phyloP scores from a whole-genome alignment of 2,113 vertebrate species.

The Pantherophis guttatus region DNA sequence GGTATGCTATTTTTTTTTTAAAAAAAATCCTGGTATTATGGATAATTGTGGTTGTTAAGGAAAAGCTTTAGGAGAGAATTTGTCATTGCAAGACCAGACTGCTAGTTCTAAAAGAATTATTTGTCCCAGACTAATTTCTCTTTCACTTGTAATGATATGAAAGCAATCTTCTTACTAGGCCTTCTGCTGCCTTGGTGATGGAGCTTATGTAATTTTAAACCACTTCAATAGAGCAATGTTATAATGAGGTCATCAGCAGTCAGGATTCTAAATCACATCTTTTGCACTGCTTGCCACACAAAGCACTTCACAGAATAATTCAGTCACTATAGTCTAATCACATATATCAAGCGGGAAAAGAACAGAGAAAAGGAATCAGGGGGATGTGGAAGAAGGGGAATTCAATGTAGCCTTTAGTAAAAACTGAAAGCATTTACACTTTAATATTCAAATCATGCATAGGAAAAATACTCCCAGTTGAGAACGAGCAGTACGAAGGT shows the following conservation, averaged over 20 bases:
- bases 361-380: constrained; percentile 11
- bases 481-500: constrained; percentile 5
- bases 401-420: constrained; percentile 35
- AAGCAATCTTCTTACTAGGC: constrained; percentile 24
- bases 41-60: neutral
- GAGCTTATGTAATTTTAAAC: constrained; percentile 30
- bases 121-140: neutral
- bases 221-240: constrained; percentile 16
- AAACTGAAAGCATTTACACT: neutral
- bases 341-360: constrained; percentile 16
- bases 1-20: neutral
- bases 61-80: neutral
- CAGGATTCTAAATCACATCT: constrained; percentile 33
- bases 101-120: neutral
- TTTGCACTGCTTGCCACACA: constrained; percentile 7
- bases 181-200: constrained; percentile 22
- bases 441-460: constrained; percentile 32
- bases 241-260: constrained; percentile 28
- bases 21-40: fast-evolving
- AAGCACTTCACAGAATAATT: constrained; percentile 27
- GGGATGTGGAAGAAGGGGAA: neutral
- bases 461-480: constrained; percentile 25
- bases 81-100: neutral
- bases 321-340: constrained; percentile 24
- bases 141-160: constrained; percentile 2